Evolutionary conservation across 2,888 invertebrate genomes (phyloP), one percentile per base, ranked within the genome.

Genomic region (Cheilosia pagana): DNA sequence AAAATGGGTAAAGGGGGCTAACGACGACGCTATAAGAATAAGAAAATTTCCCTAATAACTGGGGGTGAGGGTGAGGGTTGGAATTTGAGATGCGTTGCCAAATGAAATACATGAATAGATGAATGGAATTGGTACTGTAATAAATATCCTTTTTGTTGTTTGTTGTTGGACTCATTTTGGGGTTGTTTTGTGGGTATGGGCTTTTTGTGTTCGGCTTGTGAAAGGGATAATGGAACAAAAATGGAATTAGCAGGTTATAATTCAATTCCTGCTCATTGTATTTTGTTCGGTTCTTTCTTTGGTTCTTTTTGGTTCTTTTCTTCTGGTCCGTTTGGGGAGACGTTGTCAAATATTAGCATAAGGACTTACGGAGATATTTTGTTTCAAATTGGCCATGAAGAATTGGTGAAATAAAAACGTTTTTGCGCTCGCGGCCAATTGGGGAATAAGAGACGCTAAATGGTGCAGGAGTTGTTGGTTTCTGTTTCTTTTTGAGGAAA

Each of bases 381-480:
- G 83, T 81, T 85, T 85, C 83, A 85, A 85, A 85, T 85, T 85
- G 74, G 70, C 70, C 68, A 53, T 75, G 79, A 81, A 85, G 41
- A 75, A 70, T 62, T 53, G 41, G 35, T 35, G 55, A 48, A 59
- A 59, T 28, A 62, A 74, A 63, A 60, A 50, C 50, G 74, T 57
- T 28, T 55, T 50, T 25, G n/a, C 39, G 62, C 83, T 60, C 10
- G 35, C 28, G 68, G 83, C 74, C 5, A 62, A 45, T 16, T 16
- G 4, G 16, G 5, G 45, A 65, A 53, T 16, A 8, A 8, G 45
- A 45, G 45, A 45, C 12, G 12, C 12, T 35, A 12, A 12, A 35
- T 35, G 35, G 31, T 8, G 10, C 3, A 16, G 12, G 14, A 41
- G 12, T 12, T n/a, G 41, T 16, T n/a, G 43, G 7, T 8, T 19